Conservation (phyloP, 2,113 vertebrate species). For the Benitochromis conjunctus region DNA sequence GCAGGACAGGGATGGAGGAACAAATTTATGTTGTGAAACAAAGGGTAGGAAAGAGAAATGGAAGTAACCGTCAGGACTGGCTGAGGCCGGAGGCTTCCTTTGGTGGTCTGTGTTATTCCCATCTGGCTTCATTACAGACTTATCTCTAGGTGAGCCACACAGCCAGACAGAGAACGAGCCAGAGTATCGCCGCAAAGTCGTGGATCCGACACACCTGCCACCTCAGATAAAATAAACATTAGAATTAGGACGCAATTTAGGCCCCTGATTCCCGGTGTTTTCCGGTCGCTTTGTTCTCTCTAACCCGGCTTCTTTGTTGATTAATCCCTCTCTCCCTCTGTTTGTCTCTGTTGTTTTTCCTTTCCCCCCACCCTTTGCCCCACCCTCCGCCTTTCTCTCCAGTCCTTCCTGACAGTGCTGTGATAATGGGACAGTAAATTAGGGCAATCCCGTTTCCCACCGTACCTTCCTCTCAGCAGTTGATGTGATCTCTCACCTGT, state of each 20-base stretch:
- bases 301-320: constrained; percentile 20
- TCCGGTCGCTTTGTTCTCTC: neutral
- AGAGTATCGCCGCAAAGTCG: constrained; percentile 33
- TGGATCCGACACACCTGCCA: constrained; percentile 63
- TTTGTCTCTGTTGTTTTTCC: neutral
- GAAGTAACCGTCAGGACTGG: constrained; percentile 1
- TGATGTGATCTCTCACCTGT: constrained; percentile 50
- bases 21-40: constrained; percentile 60
- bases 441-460: constrained; percentile 22
- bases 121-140: constrained; percentile 68
- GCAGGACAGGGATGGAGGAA: constrained; percentile 50
- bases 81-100: constrained; percentile 41
- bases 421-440: constrained; percentile 67
- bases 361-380: neutral
- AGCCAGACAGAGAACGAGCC: constrained; percentile 37
- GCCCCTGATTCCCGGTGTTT: neutral
- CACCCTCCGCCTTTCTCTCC: neutral
- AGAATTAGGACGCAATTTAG: constrained; percentile 45
- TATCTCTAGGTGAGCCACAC: constrained; percentile 58
- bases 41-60: constrained; percentile 31
- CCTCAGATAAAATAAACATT: constrained; percentile 72
- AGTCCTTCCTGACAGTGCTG: constrained; percentile 33
- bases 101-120: constrained; percentile 56
- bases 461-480: constrained; percentile 23
- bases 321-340: constrained; percentile 27